These are phyloP conservation scores for Drosophila ohnishii DNA, from an alignment of 1,140 invertebrate species.

Conservation along the genomic window DNA sequence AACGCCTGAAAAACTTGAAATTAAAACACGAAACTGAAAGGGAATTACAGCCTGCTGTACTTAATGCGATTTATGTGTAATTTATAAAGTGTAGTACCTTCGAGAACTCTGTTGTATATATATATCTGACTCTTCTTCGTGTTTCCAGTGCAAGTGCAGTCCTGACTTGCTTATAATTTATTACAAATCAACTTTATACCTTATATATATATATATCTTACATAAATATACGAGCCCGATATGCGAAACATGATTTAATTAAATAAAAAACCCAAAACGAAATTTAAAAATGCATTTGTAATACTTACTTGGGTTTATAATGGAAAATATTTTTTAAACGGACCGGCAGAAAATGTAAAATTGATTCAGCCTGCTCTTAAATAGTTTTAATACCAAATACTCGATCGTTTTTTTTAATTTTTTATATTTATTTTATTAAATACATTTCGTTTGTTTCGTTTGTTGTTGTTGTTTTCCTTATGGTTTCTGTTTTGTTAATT, in stretches of 20 bases:
- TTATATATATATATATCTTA: constrained; percentile 40
- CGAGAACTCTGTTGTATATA: constrained; percentile 65
- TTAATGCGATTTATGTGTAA: constrained; percentile 46
- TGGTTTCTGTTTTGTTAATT: constrained; percentile 47
- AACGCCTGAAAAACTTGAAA: constrained; percentile 29
- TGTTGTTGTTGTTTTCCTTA: constrained; percentile 24
- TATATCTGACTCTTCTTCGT: constrained; percentile 43
- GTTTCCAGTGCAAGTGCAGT: constrained; percentile 56
- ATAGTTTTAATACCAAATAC: not conserved
- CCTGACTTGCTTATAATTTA: constrained; percentile 69
- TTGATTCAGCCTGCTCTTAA: no score
- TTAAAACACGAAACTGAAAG: constrained; percentile 9
- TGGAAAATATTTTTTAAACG: no score
- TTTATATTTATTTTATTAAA: constrained; percentile 74
- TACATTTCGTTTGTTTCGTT: constrained; percentile 69
- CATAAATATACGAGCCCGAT: constrained; percentile 46
- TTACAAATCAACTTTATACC: constrained; percentile 54
- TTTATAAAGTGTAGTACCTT: constrained; percentile 42
- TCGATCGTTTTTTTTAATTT: constrained; percentile 27
- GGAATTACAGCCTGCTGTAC: constrained; percentile 54
- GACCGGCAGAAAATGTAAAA: no score
- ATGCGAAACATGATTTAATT: constrained; percentile 67
- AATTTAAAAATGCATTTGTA: not conserved
- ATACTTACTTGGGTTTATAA: not conserved
- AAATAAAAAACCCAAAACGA: constrained; percentile 27